These are phyloP conservation scores for Steatocranus sp. DNA, from an alignment of 2,797 vertebrate genomes.

Conservation along the genomic window DNA sequence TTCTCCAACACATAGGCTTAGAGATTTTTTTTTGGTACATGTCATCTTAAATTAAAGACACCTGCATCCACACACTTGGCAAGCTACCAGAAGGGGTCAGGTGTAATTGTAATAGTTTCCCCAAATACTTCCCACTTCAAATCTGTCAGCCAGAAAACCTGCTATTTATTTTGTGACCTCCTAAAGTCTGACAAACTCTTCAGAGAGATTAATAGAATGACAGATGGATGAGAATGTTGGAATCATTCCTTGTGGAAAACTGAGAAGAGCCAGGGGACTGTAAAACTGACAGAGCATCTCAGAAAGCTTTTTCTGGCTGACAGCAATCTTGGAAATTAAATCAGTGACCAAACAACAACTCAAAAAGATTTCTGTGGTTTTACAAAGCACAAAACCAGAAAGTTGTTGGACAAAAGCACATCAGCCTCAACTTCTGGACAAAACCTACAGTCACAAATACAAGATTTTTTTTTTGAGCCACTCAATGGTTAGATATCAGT, in stretches of 20 bases:
- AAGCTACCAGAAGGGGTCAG: not conserved
- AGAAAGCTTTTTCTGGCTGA: not conserved
- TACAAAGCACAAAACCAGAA: conserved; percentile 22
- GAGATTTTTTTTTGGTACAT: not conserved
- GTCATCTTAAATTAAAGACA: not conserved
- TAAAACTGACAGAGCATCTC: not conserved
- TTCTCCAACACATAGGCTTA: not conserved
- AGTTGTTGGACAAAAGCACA: not conserved
- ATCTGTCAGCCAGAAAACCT: not conserved
- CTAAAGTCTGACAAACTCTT: not conserved
- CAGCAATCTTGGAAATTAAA: not conserved
- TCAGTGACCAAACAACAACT: not conserved
- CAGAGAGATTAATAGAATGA: not conserved
- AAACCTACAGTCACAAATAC: not conserved
- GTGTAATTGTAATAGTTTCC: not conserved
- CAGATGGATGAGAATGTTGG: not conserved
- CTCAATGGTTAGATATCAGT: not conserved
- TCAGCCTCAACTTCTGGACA: not conserved
- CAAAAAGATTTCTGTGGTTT: not conserved
- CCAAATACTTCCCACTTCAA: not conserved
- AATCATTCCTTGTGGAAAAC: not conserved
- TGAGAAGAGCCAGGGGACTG: not conserved
- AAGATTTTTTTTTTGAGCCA: not conserved
- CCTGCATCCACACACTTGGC: not conserved
- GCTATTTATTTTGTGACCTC: not conserved